Percentiles rank a stretch among this genome's conserved stretches.
phyloP scores from a whole-genome alignment of 1,140 invertebrate species.

The Berghia stephanieae region DNA sequence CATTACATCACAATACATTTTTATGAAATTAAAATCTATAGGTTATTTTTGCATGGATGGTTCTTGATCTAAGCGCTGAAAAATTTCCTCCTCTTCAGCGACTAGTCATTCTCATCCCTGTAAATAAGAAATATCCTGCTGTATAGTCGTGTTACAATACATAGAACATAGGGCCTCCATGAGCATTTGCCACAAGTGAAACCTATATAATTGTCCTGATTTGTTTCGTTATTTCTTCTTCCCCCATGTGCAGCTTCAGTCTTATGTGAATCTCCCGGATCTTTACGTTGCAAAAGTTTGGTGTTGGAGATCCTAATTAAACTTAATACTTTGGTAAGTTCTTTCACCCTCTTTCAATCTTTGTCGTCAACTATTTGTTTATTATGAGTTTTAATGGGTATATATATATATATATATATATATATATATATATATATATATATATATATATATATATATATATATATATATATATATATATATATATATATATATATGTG shows the following conservation, averaged over 20 bases:
- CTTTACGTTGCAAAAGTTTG: slow-evolving; percentile 56
- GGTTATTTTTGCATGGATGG: no score
- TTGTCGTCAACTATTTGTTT: not conserved
- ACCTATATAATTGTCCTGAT: not conserved
- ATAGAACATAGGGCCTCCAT: not conserved
- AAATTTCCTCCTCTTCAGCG: no score
- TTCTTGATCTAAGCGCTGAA: no score
- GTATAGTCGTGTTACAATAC: not conserved
- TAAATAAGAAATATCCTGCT: not conserved
- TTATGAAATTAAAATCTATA: not conserved
- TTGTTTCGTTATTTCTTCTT: slow-evolving; percentile 27
- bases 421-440: not conserved
- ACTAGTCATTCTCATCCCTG: no score
- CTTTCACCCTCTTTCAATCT: slow-evolving; percentile 13
- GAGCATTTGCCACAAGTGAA: not conserved
- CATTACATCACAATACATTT: not conserved
- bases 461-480: not conserved
- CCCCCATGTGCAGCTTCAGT: slow-evolving; percentile 35
- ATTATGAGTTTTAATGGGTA: not conserved
- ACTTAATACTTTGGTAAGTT: slow-evolving; percentile 54
- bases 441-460: not conserved
- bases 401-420: no score
- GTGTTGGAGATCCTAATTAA: slow-evolving; percentile 58
- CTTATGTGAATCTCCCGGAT: slow-evolving; percentile 45
- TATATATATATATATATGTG: not conserved